phyloP scores from a whole-genome alignment of 2,113 vertebrate species.

The Bagarius yarrelli region DNA sequence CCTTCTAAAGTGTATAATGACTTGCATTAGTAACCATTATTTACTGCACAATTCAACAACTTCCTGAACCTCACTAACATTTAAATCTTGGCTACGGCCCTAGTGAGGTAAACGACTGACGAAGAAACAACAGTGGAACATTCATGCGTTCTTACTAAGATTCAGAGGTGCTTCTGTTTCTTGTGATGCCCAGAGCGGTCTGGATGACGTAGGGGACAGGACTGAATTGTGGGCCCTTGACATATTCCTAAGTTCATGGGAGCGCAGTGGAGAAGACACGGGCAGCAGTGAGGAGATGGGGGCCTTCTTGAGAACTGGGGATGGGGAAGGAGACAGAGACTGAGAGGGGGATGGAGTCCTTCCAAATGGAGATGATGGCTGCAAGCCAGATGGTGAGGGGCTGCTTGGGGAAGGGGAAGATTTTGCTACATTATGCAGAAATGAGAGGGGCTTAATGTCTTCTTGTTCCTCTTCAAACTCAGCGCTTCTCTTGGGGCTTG shows the following conservation, averaged over 20 bases:
- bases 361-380: constrained; percentile 68
- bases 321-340: constrained; percentile 68
- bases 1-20: no score
- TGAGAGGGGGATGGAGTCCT: constrained; percentile 63
- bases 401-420: constrained; percentile 57
- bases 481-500: constrained; percentile 60
- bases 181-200: constrained; percentile 79
- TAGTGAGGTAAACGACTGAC: neutral
- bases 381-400: constrained; percentile 69
- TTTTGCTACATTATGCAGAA: constrained; percentile 60
- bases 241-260: constrained; percentile 76
- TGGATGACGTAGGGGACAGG: constrained; percentile 54
- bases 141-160: constrained; percentile 81
- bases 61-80: neutral
- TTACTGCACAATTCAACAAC: no score
- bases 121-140: neutral
- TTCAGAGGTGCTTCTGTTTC: constrained; percentile 92
- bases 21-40: no score
- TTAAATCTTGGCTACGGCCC: neutral
- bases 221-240: constrained; percentile 60
- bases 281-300: constrained; percentile 78
- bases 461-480: constrained; percentile 62
- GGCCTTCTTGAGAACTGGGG: constrained; percentile 83
- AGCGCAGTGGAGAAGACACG: constrained; percentile 79
- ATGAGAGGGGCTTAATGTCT: constrained; percentile 57